Evolutionary conservation across 2,888 invertebrate species (phyloP), one percentile per base, ranked within the genome.

Genomic region (Macrophya alboannulata): DNA sequence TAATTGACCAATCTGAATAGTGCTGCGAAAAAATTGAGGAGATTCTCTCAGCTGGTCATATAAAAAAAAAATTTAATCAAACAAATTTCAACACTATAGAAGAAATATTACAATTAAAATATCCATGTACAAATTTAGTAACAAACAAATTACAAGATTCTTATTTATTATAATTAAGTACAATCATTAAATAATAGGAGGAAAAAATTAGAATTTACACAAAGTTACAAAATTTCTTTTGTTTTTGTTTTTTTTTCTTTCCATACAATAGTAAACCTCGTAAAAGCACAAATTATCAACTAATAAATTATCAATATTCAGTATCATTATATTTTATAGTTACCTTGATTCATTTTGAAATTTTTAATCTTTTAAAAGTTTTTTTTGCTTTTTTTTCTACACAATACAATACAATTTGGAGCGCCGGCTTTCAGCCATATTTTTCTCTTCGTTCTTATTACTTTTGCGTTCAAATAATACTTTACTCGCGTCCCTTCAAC

Each of bases 1-100:
- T 88, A 89, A 91, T 90, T 90, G 89, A 91, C 91, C 88, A 89
- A 91, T 90, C 91, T 90, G 89, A 91, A 90, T 89, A 89, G 91
- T 87, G 91, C 91, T 91, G 92, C 91, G 92, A 91, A 89, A 87
- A 90, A 90, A 90, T 51, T 89, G 90, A 89, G 89, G 87, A 90
- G 90, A 91, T 68, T 76, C 89, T 90, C 89, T 90, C 90, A 85
- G 91, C 90, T 92, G 91, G 90, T 89, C 90, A 89, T 31, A 90
- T n/a, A 89, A 85, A 43, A 84, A 72, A 72, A 86, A 74, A 84
- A 89, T 87, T 88, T 85, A 88, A 89, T 90, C 87, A 87, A 90
- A 89, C 90, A 89, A 86, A 86, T 43, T 88, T 89, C 88, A 31
- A 90, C 87, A 88, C 89, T 90, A 88, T 92, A 90, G 87, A 90